Base-by-base conservation (phyloP, 2,888 invertebrate genomes). In the Synanthedon andrenaeformis region DNA sequence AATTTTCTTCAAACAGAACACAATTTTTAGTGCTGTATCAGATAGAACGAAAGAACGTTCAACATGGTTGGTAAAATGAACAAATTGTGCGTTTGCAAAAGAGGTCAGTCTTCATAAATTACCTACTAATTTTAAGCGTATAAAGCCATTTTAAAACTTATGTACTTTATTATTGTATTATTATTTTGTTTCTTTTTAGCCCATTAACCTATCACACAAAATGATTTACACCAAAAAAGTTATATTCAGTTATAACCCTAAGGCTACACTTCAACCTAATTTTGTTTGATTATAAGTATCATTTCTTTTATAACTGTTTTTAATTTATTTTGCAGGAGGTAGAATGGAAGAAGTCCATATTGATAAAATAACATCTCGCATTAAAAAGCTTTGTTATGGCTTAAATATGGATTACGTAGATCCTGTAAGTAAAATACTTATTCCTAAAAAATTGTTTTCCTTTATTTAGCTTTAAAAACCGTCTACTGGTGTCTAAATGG, bases 321-420 rank as follows among this genome's bases (percentile, higher is more conserved):
- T 10, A 35, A 10, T 8, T 35, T 8, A 35, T 35, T 12, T 66
- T 70, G 10, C 66, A 96, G 97, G 94, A 89, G 97, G 98, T 0
- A 90, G 96, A 53, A 91, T 93, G 71, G 98, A 99, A 76, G 93
- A 93, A 63, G 95, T 99, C 1, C 96, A 97, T 81, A 94, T 98
- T 74, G 99, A 99, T 80, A 99, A 99, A 89, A 99, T 99, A 57
- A 99, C 99, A 0, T 96, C 96, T 1, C 90, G 99, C 67, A 96
- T 99, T 52, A 92, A 94, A 68, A 98, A 98, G 74, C 89, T 99
- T 55, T 98, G 98, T 73, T 98, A 98, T 88, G 96, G 96, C 19
- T 88, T 99, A 52, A 96, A 99, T 75, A 94, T 94, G 93, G 97
- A 98, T 60, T 98, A 94, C 88, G 93, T 99, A 23, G 98, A 98